phyloP scores from a whole-genome alignment of 2,888 invertebrate species.

The Yponomeuta malinellus region DNA sequence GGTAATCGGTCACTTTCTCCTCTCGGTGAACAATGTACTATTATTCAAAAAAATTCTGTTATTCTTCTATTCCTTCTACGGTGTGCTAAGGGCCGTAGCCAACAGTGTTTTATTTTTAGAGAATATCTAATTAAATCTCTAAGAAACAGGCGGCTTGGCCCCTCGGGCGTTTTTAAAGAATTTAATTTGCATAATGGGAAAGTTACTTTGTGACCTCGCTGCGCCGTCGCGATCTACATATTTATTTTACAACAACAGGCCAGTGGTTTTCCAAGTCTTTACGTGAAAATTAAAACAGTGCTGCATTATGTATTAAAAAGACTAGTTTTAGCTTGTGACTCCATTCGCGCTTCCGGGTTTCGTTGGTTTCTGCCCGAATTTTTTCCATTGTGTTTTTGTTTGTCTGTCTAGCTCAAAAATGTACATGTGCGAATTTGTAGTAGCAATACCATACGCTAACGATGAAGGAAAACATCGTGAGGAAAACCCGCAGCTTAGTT shows the following conservation, averaged over 20 bases:
- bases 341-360: too few relatives aligned
- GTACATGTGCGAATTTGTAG: too few relatives aligned
- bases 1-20: too few relatives aligned
- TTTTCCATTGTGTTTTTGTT: too few relatives aligned
- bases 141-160: slow-evolving; percentile 10
- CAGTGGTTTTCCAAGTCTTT: slow-evolving; percentile 1
- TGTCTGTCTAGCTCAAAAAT: too few relatives aligned
- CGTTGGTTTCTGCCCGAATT: too few relatives aligned
- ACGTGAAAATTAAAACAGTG: not conserved
- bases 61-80: not conserved
- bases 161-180: slow-evolving; percentile 13
- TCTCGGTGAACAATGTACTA: too few relatives aligned
- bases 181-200: slow-evolving; percentile 16
- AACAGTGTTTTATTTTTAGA: slow-evolving; percentile 12
- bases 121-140: slow-evolving; percentile 14
- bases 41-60: too few relatives aligned
- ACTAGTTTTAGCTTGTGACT: not conserved
- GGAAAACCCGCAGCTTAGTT: too few relatives aligned
- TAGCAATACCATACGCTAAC: too few relatives aligned
- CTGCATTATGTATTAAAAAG: not conserved
- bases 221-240: slow-evolving; percentile 10
- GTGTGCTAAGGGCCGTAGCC: not conserved
- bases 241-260: slow-evolving; percentile 6
- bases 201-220: slow-evolving; percentile 14
- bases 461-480: too few relatives aligned